Base-by-base conservation (phyloP, 2,797 vertebrate species). In the Sternotherus odoratus region DNA sequence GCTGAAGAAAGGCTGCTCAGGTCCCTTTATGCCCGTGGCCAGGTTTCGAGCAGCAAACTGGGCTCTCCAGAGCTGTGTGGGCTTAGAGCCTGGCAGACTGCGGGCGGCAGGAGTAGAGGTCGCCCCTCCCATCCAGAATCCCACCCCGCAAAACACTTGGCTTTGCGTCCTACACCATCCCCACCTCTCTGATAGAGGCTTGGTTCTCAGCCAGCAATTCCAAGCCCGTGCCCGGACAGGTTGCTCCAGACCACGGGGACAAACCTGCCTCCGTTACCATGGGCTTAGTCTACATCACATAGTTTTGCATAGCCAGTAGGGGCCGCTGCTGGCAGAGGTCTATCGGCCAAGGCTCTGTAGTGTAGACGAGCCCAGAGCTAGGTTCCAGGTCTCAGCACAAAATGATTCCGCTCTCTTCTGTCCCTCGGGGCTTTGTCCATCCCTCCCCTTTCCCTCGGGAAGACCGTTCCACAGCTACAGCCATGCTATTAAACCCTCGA, bases 41-140 rank as follows among this genome's bases (percentile, higher is more conserved):
- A 53, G 63, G 57, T 54, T 82, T 39, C 39, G 57, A 54, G 86
- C 24, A 60, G 74, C 28, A 74, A 21, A 28, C 28, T 5, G 33
- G n/a, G 43, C 7, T 11, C 26, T 23, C 33, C 7, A 30, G 30
- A 3, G 26, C 13, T 0, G n/a, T 3, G 5, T 2, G 46, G 51
- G 51, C 19, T 48, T 48, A 53, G 51, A 60, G 28, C 56, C 60
- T n/a, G 15, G 60, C n/a, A 66, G n/a, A 36, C 5, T 19, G n/a
- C 1, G 2, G 60, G 33, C 11, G n/a, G 63, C n/a, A 12, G 10
- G 36, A 5, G 21, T 23, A 36, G 6, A 69, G n/a, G 36, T 39
- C 10, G 23, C 6, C 19, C 63, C 21, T 69, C n/a, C 10, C 11
- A 39, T 3, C n/a, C n/a, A 39, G 9, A 30, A 69, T 69, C n/a